Evolutionary conservation across 2,888 invertebrate species (phyloP).

Genomic region (Rambutsinella grinnellia): DNA sequence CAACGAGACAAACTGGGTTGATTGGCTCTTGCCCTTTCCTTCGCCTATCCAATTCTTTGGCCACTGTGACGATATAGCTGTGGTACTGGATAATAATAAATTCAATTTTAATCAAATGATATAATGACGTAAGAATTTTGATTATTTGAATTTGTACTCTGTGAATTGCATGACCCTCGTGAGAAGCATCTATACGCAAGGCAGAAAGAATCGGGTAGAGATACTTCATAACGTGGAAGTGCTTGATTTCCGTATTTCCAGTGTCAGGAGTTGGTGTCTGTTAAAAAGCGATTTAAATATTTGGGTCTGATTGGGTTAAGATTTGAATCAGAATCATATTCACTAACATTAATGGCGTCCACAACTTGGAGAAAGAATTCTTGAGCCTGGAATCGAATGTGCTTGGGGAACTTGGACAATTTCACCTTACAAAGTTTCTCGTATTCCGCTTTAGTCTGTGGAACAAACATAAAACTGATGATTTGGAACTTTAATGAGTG

Average conservation of each 20-base stretch:
- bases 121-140: too few relatives aligned
- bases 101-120: too few relatives aligned
- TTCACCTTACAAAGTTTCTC: slow-evolving; percentile 38
- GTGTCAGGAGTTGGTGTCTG: slow-evolving; percentile 20
- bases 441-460: slow-evolving; percentile 35
- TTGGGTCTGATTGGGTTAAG: not conserved
- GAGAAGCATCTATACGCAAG: not conserved
- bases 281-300: not conserved
- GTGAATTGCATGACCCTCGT: not conserved
- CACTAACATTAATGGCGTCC: slow-evolving; percentile 16
- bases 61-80: slow-evolving; percentile 23
- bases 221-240: slow-evolving; percentile 13
- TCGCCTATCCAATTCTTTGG: slow-evolving; percentile 20
- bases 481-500: not conserved
- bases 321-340: too few relatives aligned
- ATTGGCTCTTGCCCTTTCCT: slow-evolving; percentile 4
- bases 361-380: slow-evolving; percentile 34
- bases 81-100: slow-evolving; percentile 29
- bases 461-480: not conserved
- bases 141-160: too few relatives aligned
- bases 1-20: slow-evolving; percentile 25
- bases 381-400: slow-evolving; percentile 20
- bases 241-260: slow-evolving; percentile 3
- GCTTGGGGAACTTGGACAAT: not conserved
- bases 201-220: not conserved